Base-by-base conservation (phyloP, 1,140 invertebrate species). In the Dreissena polymorpha region DNA sequence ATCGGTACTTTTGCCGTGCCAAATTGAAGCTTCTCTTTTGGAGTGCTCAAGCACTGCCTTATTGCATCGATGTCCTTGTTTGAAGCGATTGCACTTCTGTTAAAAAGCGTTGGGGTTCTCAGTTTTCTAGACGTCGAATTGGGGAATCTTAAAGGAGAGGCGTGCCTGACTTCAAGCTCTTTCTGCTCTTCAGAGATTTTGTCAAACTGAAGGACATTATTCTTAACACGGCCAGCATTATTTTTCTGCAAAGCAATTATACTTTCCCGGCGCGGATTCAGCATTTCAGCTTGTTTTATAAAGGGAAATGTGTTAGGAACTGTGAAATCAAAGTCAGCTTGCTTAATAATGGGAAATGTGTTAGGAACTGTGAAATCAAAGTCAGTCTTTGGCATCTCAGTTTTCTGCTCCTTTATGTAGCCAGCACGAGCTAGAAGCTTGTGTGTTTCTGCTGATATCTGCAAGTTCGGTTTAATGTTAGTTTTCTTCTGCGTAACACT, bases 391-490 rank as follows among this genome's bases (percentile, higher is more conserved):
- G 65, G 55, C 10, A 57, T 68, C 57, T 70, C 51, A 60, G 57
- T 51, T 50, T 72, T 67, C 39, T 68, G 82, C 81, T 88, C 51
- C 25, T 84, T 39, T 83, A 91, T 69, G 78, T 86, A 91, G 16
- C 91, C 90, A 57, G 91, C 91, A 68, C 90, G 86, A 14, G 88
- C 85, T 29, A 91, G 72, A 10, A 91, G 60, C 51, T 88, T 90
- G 51, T 91, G 90, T 21, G 91, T 91, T 65, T 91, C 90, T 53
- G 83, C 73, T 6, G 86, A 89, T 16, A 91, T 91, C 71, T 90
- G 88, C 49, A 91, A 67, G 55, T 91, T 89, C 10, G 91, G 91
- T 72, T 89, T 89, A 16, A 86, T 83, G 70, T 90, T 91, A 67
- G 75, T 84, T n/a, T 86, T 86, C 14, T 71, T 80, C 25, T 78